phyloP scores from a whole-genome alignment of 2,113 vertebrate genomes.

The Clupea harengus region DNA sequence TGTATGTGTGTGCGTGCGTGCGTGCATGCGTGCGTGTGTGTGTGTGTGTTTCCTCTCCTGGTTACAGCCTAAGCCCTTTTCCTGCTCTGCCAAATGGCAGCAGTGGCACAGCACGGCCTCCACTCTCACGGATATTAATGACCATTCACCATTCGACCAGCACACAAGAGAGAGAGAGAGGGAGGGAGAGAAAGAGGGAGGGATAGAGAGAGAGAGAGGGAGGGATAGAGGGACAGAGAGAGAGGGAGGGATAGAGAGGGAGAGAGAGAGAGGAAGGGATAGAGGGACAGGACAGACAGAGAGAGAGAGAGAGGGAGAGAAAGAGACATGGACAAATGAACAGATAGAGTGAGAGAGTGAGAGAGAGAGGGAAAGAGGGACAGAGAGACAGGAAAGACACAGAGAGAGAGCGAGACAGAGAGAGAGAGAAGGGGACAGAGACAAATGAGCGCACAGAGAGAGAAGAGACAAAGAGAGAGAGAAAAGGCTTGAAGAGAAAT shows the following conservation, averaged over 20 bases:
- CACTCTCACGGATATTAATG: not conserved
- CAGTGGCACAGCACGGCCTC: not conserved
- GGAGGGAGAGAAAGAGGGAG: not conserved
- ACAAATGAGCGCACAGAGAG: not conserved
- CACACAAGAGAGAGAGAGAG: not conserved
- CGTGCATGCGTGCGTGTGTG: not conserved
- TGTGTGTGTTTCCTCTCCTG: not conserved
- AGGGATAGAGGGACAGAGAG: not conserved
- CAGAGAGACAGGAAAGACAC: not conserved
- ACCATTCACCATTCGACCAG: not conserved
- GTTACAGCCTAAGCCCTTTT: not conserved
- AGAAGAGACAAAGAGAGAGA: not conserved
- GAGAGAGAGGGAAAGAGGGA: constrained; percentile 9
- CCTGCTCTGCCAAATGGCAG: not conserved
- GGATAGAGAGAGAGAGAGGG: not conserved
- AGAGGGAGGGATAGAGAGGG: too few species aligned
- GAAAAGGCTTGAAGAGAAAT: too few species aligned
- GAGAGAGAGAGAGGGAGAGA: not conserved
- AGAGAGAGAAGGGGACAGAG: not conserved
- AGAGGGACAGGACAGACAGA: constrained; percentile 25
- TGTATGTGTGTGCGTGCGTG: too few species aligned
- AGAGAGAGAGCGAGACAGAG: not conserved
- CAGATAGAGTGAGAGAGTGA: constrained; percentile 15
- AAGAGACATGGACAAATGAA: not conserved
- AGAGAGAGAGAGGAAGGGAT: not conserved